These are phyloP conservation scores for Zaprionus capensis DNA, from an alignment of 1,140 invertebrate genomes.

Conservation along the genomic window DNA sequence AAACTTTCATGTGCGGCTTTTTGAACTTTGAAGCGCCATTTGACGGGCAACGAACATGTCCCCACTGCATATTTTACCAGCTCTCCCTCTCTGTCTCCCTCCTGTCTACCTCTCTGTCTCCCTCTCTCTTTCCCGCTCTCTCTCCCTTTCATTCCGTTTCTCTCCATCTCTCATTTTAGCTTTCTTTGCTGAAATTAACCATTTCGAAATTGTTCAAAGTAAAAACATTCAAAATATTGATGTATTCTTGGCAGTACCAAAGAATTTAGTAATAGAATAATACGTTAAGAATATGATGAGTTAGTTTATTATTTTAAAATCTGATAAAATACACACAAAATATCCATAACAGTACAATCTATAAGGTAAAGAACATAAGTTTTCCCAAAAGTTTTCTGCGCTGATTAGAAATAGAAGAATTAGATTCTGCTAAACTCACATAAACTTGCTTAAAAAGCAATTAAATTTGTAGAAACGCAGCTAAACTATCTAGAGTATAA, in stretches of 20 bases:
- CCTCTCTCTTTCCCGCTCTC: not conserved
- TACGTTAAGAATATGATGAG: no score
- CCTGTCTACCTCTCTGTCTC: not conserved
- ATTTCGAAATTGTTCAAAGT: constrained; percentile 46
- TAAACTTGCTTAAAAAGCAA: not conserved
- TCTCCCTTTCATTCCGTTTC: not conserved
- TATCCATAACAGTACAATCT: no score
- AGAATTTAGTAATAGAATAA: no score
- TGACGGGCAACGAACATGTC: constrained; percentile 21
- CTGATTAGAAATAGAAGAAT: no score
- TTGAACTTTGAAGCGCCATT: constrained; percentile 44
- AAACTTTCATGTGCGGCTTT: constrained; percentile 30
- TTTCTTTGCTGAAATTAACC: constrained; percentile 58
- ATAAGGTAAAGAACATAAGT: no score
- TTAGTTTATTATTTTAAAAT: no score
- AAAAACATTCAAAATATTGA: not conserved
- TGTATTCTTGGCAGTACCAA: not conserved
- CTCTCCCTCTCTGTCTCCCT: not conserved
- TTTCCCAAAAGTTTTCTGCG: no score
- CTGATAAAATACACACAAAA: no score
- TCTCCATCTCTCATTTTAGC: not conserved
- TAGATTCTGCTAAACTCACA: no score
- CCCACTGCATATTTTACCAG: not conserved
- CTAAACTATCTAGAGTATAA: not conserved
- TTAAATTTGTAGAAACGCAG: not conserved